These are phyloP conservation scores for Stichodactyla helianthus DNA, from an alignment of 64 coral and sea anemone species.

Conservation along the genomic window DNA sequence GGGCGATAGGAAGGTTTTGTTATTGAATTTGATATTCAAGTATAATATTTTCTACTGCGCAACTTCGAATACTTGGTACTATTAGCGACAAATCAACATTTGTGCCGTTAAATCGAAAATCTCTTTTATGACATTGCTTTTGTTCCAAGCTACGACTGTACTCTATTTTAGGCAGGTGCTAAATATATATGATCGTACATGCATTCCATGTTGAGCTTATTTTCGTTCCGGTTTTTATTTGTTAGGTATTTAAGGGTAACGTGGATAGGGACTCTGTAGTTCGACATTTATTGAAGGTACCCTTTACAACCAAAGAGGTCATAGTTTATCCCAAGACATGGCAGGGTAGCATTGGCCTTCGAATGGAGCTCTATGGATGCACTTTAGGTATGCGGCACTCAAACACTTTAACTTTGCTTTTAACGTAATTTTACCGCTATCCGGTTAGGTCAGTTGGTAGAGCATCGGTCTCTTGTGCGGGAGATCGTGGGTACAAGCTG, in stretches of 20 bases:
- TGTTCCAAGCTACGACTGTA: too few species aligned
- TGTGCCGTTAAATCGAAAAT: too few species aligned
- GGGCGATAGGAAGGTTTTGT: too few species aligned
- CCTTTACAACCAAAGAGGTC: conserved; percentile 41
- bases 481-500: too few species aligned
- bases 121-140: too few species aligned
- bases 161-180: too few species aligned
- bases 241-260: conserved; percentile 45
- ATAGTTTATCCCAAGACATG: conserved; percentile 21
- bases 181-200: background rate
- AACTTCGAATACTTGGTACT: too few species aligned
- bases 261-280: conserved; percentile 44
- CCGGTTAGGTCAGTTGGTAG: too few species aligned
- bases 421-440: background rate
- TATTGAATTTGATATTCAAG: too few species aligned
- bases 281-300: conserved; percentile 36
- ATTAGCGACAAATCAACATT: too few species aligned
- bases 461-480: too few species aligned
- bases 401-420: background rate
- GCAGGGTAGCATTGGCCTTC: conserved; percentile 40
- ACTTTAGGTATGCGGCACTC: conserved; percentile 7
- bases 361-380: conserved; percentile 60
- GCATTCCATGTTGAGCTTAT: background rate
- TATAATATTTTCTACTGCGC: too few species aligned
- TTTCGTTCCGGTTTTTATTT: background rate